Conservation (phyloP, 2,888 invertebrate species). For the Laothoe populi region DNA sequence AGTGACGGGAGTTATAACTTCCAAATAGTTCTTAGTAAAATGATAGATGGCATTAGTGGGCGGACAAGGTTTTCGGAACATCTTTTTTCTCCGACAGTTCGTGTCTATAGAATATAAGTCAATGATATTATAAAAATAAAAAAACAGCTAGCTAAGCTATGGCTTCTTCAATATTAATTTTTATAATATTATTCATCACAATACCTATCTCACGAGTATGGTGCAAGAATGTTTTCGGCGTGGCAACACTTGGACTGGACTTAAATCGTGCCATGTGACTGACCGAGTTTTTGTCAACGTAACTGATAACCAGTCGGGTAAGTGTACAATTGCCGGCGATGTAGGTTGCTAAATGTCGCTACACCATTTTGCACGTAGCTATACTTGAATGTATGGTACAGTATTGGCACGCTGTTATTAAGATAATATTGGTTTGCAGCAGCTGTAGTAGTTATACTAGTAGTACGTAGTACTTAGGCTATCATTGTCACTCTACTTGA, state of each 20-base stretch:
- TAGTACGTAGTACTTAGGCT: too few species aligned
- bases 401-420: neutral
- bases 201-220: neutral
- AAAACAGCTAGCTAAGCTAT: too few species aligned
- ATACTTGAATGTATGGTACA: neutral
- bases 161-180: too few species aligned
- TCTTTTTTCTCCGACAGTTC: too few species aligned
- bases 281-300: slow-evolving; percentile 44
- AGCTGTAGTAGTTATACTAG: too few species aligned
- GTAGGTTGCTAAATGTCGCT: slow-evolving; percentile 25
- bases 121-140: too few species aligned
- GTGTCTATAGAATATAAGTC: too few species aligned
- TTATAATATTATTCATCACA: too few species aligned
- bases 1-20: too few species aligned
- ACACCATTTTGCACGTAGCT: neutral
- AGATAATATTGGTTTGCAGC: slow-evolving; percentile 7
- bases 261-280: slow-evolving; percentile 29
- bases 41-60: too few species aligned
- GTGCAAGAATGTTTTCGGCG: neutral
- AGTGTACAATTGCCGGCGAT: slow-evolving; percentile 24
- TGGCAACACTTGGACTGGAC: neutral
- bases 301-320: slow-evolving; percentile 46
- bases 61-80: too few species aligned
- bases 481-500: neutral
- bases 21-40: too few species aligned